Evolutionary conservation across 2,797 vertebrate genomes (phyloP).

Genomic region (Merluccius polli): DNA sequence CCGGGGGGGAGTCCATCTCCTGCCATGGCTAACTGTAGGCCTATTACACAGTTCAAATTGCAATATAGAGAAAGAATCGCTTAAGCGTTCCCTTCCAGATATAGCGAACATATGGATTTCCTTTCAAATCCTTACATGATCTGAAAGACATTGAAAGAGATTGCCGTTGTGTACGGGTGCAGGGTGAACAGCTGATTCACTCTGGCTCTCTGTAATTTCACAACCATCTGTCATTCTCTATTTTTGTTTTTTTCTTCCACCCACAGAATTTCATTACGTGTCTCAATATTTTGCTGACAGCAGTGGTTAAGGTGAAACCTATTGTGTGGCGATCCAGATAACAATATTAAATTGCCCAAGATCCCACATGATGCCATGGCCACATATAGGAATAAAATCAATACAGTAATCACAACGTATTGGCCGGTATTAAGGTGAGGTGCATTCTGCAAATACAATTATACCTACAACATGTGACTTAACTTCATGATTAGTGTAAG

Average conservation of each 20-base stretch:
- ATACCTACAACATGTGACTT: not conserved
- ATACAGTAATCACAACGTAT: not conserved
- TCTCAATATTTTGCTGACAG: not conserved
- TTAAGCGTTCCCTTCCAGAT: not conserved
- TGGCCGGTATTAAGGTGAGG: not conserved
- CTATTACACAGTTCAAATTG: not conserved
- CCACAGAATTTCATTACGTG: not conserved
- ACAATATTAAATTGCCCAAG: not conserved
- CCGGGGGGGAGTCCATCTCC: not conserved
- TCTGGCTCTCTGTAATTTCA: not conserved
- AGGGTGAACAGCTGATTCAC: not conserved
- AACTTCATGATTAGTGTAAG: not conserved
- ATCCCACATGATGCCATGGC: not conserved
- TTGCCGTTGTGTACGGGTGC: not conserved
- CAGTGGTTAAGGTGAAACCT: not conserved
- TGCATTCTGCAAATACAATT: not conserved
- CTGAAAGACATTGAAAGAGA: not conserved
- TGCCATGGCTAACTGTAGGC: not conserved
- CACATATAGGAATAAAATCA: not conserved
- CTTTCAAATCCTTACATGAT: not conserved
- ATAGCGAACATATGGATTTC: not conserved
- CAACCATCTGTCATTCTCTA: not conserved
- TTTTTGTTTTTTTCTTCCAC: not conserved
- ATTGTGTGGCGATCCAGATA: not conserved
- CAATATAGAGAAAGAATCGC: not conserved